Evolutionary conservation across 53 echinoderm and acorn worm genomes (phyloP).

Genomic region (Pentamera pediparva): DNA sequence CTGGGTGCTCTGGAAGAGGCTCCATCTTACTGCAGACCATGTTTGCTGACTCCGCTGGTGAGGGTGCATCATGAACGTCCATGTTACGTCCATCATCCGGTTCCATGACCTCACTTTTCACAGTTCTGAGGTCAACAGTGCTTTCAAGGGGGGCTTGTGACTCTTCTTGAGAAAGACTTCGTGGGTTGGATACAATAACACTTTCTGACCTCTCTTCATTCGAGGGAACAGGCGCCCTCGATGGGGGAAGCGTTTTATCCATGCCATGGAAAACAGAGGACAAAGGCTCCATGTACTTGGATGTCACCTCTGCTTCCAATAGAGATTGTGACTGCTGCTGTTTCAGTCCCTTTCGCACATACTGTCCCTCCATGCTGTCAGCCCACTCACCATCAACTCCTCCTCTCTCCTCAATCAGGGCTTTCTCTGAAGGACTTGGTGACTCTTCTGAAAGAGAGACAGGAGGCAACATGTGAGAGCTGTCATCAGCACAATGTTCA

Average conservation of each 20-base stretch:
- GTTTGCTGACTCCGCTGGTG: too few species aligned
- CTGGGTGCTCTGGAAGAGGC: not conserved
- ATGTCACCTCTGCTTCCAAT: constrained; percentile 5
- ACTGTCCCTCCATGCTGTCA: not conserved
- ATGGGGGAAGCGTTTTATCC: not conserved
- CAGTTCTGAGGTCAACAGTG: too few species aligned
- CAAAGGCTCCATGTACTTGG: not conserved
- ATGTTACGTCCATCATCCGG: too few species aligned
- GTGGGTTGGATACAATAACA: constrained; percentile 18
- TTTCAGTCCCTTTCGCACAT: constrained; percentile 16
- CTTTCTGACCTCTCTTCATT: constrained; percentile 10
- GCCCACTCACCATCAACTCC: not conserved
- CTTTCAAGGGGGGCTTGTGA: too few species aligned
- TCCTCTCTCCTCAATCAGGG: too few species aligned
- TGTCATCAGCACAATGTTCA: too few species aligned
- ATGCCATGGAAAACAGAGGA: too few species aligned
- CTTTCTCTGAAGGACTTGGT: too few species aligned
- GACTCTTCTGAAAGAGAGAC: too few species aligned
- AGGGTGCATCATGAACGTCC: too few species aligned
- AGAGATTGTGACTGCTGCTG: constrained; percentile 8
- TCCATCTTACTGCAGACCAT: not conserved
- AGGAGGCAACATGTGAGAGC: too few species aligned
- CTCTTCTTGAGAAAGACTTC: constrained; percentile 9
- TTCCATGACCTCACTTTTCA: too few species aligned
- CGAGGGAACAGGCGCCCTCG: not conserved